These are phyloP conservation scores for Mesembrinibis cayennensis DNA, from an alignment of 2,113 vertebrate genomes.

Conservation along the genomic window DNA sequence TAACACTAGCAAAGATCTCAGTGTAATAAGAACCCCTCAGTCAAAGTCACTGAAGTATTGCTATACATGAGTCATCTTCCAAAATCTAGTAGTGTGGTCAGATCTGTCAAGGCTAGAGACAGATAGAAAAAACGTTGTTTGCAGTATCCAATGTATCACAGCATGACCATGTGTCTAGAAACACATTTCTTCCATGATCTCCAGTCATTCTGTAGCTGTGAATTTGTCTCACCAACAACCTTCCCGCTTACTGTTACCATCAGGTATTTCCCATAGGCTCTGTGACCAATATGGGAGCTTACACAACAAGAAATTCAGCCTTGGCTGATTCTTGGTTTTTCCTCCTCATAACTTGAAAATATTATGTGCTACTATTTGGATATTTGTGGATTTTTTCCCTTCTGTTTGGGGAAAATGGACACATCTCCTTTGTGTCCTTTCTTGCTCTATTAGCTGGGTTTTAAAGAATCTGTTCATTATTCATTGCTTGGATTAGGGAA, in stretches of 20 bases:
- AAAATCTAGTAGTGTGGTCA: not conserved
- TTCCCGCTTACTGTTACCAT: not conserved
- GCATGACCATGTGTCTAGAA: not conserved
- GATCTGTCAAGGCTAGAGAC: not conserved
- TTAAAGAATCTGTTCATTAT: not conserved
- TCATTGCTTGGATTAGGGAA: not conserved
- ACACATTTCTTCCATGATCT: rapidly evolving
- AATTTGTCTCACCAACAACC: not conserved
- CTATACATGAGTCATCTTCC: not conserved
- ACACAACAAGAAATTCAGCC: not conserved
- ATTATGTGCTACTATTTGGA: not conserved
- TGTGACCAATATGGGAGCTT: not conserved
- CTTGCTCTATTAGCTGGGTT: not conserved
- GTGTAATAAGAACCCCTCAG: not conserved
- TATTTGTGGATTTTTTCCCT: not conserved
- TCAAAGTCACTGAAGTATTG: not conserved
- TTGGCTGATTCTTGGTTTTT: not conserved
- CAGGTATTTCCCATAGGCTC: not conserved
- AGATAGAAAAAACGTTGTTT: not conserved
- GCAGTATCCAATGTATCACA: not conserved
- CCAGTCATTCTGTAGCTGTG: not conserved
- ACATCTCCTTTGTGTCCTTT: not conserved
- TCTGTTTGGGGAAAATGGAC: not conserved
- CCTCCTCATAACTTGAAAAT: not conserved
- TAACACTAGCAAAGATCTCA: not conserved